These are phyloP conservation scores for Phyto melanocephala DNA, from an alignment of 2,888 invertebrate species.

Conservation along the genomic window DNA sequence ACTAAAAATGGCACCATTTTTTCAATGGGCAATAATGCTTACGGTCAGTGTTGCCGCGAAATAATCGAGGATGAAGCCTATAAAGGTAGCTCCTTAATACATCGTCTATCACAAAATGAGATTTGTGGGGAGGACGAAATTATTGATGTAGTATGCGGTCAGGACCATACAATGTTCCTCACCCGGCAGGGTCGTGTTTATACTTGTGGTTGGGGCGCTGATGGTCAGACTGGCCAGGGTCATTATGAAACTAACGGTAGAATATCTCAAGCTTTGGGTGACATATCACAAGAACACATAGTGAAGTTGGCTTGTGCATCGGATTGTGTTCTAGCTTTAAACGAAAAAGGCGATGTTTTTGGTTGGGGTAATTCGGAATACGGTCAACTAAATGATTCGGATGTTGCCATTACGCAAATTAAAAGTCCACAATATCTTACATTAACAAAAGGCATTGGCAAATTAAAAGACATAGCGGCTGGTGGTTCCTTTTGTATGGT, in stretches of 20 bases:
- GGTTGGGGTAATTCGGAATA: constrained; percentile 99
- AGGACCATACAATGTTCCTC: constrained; percentile 89
- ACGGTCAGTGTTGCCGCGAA: constrained; percentile 94
- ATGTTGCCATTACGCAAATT: constrained; percentile 81
- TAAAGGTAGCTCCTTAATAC: constrained; percentile 82
- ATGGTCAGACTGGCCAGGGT: constrained; percentile 95
- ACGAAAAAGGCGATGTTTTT: constrained; percentile 93
- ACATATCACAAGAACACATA: constrained; percentile 89
- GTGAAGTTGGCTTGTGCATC: constrained; percentile 88
- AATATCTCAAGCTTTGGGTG: constrained; percentile 86
- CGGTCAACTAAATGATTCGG: constrained; percentile 83
- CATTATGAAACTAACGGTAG: constrained; percentile 82
- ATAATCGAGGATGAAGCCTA: constrained; percentile 89
- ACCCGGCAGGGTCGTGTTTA: constrained; percentile 89
- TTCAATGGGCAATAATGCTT: constrained; percentile 93
- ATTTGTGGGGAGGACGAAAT: constrained; percentile 84
- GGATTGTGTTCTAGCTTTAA: constrained; percentile 93
- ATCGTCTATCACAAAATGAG: constrained; percentile 83
- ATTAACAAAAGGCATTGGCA: constrained; percentile 84
- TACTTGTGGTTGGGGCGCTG: constrained; percentile 95
- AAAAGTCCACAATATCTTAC: constrained; percentile 84
- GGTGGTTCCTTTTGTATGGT: constrained; percentile 93
- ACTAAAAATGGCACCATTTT: constrained; percentile 90
- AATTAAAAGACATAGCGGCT: constrained; percentile 88
- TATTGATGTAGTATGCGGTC: constrained; percentile 85